Evolutionary conservation across 1,140 invertebrate species (phyloP), one percentile per base, ranked within the genome.

Genomic region (Paracyclopina nana): DNA sequence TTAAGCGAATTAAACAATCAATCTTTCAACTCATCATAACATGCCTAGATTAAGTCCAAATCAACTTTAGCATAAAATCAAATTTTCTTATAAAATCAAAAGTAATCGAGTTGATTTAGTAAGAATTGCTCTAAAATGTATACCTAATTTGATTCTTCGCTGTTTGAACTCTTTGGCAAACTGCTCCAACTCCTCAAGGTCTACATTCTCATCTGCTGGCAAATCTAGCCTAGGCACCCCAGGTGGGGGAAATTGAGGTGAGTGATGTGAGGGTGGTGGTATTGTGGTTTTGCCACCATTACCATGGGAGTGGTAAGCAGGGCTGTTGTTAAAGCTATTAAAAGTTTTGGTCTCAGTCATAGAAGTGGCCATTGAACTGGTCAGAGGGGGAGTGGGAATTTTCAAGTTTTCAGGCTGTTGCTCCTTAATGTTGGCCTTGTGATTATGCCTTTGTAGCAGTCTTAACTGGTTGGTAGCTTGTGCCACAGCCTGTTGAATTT

Each of bases 121-220:
- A n/a, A n/a, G n/a, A n/a, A n/a, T n/a, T n/a, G n/a, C n/a, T 48
- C n/a, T n/a, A n/a, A n/a, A n/a, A n/a, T 27, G 59, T 62, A 59
- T 61, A 78, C 77, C 85, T 56, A 94, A 71, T 66, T 95, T 95
- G 56, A 95, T 95, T 57, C 90, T 70, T 41, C 87, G 69, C 66
- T 94, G 87, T 62, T 95, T 95, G 64, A 95, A 95, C 6, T 84
- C 87, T 64, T 94, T 92, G 26, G 90, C 88, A 62, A 95, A 95
- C 60, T 92, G 84, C 63, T 94, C 88, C 26, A 95, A 69, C 61
- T 95, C 90, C 64, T 92, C 87, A 25, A 95, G 72, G 64, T 94
- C 88, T 9, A 85, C 87, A 12, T 86, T 86, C 64, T 92, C 87
- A 60, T 94, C 86, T 0, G 78, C 74, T 11, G 78, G 77, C 9